These are phyloP conservation scores for Euwallacea similis DNA, from an alignment of 1,140 invertebrate species.

Conservation along the genomic window DNA sequence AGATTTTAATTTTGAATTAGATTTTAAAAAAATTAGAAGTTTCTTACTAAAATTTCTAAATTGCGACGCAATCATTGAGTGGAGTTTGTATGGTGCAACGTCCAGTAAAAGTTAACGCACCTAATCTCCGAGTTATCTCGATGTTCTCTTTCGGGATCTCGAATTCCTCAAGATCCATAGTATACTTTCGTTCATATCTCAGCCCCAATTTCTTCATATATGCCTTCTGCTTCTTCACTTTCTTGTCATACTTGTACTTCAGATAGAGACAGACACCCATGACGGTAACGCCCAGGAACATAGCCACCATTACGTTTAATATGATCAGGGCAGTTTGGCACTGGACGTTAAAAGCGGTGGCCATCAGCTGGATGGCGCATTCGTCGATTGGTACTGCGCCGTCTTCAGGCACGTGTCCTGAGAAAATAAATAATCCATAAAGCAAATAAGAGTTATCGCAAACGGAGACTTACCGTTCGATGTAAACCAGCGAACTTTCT, in stretches of 20 bases:
- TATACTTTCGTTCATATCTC: conserved; percentile 45
- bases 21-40: not conserved
- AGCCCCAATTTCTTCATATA: conserved; percentile 58
- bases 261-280: conserved; percentile 65
- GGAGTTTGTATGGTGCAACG: too few species aligned
- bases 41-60: not conserved
- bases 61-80: too few species aligned
- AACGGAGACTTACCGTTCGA: conserved; percentile 50
- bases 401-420: conserved; percentile 63
- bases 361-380: conserved; percentile 68
- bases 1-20: not conserved
- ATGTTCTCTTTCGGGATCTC: conserved; percentile 81
- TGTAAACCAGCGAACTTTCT: conserved; percentile 67
- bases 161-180: conserved; percentile 75
- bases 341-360: conserved; percentile 64
- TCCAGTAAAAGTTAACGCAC: conserved; percentile 6
- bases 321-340: conserved; percentile 76
- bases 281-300: conserved; percentile 62
- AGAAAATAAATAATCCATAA: conserved; percentile 1
- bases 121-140: conserved; percentile 86
- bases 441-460: not conserved
- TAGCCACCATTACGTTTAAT: conserved; percentile 70
- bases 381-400: conserved; percentile 61
- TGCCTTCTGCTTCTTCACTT: conserved; percentile 68
- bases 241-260: conserved; percentile 74